These are phyloP conservation scores for Trinectes maculatus DNA, from an alignment of 2,113 vertebrate genomes.

Conservation along the genomic window DNA sequence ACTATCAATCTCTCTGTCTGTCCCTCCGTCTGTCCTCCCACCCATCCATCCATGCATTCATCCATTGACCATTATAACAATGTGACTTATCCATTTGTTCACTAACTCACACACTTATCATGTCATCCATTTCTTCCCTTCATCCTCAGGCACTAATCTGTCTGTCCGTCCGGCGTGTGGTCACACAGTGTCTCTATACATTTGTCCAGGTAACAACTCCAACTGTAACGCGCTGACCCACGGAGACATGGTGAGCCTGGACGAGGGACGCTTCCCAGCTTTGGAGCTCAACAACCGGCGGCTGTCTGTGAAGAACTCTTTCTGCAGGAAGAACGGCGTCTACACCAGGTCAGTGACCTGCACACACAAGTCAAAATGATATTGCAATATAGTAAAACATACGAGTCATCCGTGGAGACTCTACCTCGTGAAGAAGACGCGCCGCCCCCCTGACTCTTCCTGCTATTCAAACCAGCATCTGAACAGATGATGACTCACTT, in stretches of 20 bases:
- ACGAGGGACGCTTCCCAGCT: conserved; percentile 93
- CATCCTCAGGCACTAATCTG: conserved; percentile 34
- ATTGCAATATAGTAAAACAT: conserved; percentile 15
- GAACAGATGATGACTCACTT: conserved; percentile 10
- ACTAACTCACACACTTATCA: not conserved
- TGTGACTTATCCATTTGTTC: no score
- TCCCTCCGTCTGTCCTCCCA: no score
- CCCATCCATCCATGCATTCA: no score
- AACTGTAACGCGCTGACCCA: conserved; percentile 91
- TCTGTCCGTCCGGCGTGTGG: conserved; percentile 63
- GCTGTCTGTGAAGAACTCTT: conserved; percentile 96
- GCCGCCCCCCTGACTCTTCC: conserved; percentile 1
- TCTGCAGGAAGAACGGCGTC: conserved; percentile 95
- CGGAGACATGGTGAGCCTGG: conserved; percentile 95
- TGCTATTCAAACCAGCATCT: conserved; percentile 17
- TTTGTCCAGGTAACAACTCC: conserved; percentile 85
- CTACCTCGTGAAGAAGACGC: conserved; percentile 16
- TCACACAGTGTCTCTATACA: conserved; percentile 75
- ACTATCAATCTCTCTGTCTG: no score
- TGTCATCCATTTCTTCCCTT: not conserved
- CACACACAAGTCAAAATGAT: conserved; percentile 11
- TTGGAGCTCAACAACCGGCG: conserved; percentile 96
- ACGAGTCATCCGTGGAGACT: conserved; percentile 20
- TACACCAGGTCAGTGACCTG: conserved; percentile 88
- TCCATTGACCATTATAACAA: no score